These are phyloP conservation scores for Melipona bicolor DNA, from an alignment of 2,888 invertebrate species.

Conservation along the genomic window DNA sequence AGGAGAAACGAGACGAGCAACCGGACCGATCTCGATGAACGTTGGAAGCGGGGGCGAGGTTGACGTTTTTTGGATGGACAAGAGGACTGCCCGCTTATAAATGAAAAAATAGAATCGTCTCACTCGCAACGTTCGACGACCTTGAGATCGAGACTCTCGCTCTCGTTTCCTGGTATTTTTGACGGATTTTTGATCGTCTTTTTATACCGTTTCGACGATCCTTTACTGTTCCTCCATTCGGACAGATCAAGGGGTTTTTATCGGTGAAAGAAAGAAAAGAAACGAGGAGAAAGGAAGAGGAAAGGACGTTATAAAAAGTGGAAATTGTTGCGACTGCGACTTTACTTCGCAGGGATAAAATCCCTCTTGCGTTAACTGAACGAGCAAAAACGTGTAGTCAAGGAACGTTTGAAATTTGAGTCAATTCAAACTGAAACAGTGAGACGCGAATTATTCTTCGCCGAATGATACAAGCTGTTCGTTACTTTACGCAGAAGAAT, in stretches of 20 bases:
- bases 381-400: not conserved
- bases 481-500: not conserved
- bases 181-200: no score
- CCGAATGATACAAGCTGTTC: no score
- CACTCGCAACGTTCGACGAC: slow-evolving; percentile 17
- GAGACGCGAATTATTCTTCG: no score
- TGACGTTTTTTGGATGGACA: slow-evolving; percentile 11
- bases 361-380: not conserved
- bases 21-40: slow-evolving; percentile 24
- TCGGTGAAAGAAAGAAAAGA: no score
- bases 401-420: not conserved
- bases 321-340: not conserved
- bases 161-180: not conserved
- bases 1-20: slow-evolving; percentile 1
- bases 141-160: slow-evolving; percentile 43
- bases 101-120: slow-evolving; percentile 59
- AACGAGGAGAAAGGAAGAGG: not conserved
- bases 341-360: not conserved
- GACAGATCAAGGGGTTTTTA: not conserved
- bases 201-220: not conserved
- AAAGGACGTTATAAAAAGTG: not conserved
- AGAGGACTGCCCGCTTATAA: slow-evolving; percentile 1
- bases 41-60: slow-evolving; percentile 2
- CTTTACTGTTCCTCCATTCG: not conserved
- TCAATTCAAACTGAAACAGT: no score